Evolutionary conservation across 2,888 invertebrate species (phyloP), one percentile per base, ranked within the genome.

Genomic region (Notodonta dromedarius): DNA sequence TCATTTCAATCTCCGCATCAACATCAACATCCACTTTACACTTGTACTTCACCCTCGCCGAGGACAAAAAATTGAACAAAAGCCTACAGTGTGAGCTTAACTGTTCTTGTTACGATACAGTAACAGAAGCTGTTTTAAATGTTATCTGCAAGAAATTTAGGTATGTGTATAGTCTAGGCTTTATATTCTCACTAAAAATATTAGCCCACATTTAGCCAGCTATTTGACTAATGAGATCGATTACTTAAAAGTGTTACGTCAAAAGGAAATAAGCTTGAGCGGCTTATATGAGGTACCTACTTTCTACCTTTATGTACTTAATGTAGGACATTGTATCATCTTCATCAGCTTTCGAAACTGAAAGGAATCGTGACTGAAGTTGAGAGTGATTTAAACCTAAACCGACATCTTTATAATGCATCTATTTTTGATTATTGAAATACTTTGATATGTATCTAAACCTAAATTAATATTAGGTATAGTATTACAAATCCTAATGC

Each of bases 211-310:
- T 77, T 70, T 75, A 63, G 57, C 70, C 67, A 68, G 73, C 78
- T 71, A 77, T 78, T 80, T 82, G 78, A 84, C 76, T 79, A 84
- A 84, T 74, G 70, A 73, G 67, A 77, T 74, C 78, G 71, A 79
- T 84, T 79, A 78, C 57, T 50, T 48, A n/a, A 50, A 57, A 4
- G n/a, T 5, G 57, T 84, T 79, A 76, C 74, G 67, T 77, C 76
- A 85, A 67, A 57, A 73, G 73, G 76, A 78, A 79, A 72, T 73
- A n/a, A 65, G 65, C 65, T 70, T 60, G 53, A 35, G 39, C 14
- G 14, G 12, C 24, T 59, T 52, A 12, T 58, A 61, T 42, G 42
- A 66, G 42, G 65, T 69, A 75, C 24, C 24, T 2, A 24, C 77
- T 78, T 78, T 78, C 72, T 70, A 76, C 58, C 58, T 70, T 62